Base-by-base conservation (phyloP, 2,113 vertebrate species). In the Illadopsis cleaveri region DNA sequence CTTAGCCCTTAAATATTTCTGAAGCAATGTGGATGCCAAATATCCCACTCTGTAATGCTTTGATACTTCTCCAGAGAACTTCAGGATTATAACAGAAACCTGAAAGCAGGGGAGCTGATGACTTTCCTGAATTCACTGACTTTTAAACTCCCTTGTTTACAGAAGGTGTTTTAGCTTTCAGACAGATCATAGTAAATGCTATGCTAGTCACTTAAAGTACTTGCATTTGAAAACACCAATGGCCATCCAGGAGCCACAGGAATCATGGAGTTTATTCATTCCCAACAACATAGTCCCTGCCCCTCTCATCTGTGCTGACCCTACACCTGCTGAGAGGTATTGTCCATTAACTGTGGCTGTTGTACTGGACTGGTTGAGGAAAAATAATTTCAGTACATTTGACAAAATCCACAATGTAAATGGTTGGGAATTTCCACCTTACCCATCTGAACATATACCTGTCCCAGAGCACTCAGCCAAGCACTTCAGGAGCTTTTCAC, bases 1-100 rank as follows among this genome's bases (percentile, higher is more conserved):
- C 31, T 77, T 60, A 81, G 77, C 54, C 45, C 35, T 83, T 66
- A 79, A 91, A 78, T 75, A 94, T 92, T 82, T 78, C 88, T 47
- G 37, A 94, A 65, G 56, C 68, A 88, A 69, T 2, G 9, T 50
- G 72, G 75, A 86, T 75, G 56, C 27, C 71, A 75, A 90, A 77
- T 38, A 90, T 35, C 48, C 53, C 38, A 78, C 33, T 45, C 31
- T 71, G 44, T 42, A 83, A 84, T 31, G 42, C 40, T 76, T 44
- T 75, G 84, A 82, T 62, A 38, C 44, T 80, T 90, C 57, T 77
- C 57, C 47, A 71, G 66, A 93, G 81, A 37, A 45, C 42, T 30
- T 48, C 28, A 75, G 68, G 31, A 66, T 54, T 68, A 15, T 18
- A 54, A 54, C 0, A 81, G 72, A 90, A 94, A 33, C 44, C 60